A percentile compares a stretch with the other conserved stretches of the same genome.
Conservation (phyloP, 1,140 invertebrate species). For the Drosophila leontia region DNA sequence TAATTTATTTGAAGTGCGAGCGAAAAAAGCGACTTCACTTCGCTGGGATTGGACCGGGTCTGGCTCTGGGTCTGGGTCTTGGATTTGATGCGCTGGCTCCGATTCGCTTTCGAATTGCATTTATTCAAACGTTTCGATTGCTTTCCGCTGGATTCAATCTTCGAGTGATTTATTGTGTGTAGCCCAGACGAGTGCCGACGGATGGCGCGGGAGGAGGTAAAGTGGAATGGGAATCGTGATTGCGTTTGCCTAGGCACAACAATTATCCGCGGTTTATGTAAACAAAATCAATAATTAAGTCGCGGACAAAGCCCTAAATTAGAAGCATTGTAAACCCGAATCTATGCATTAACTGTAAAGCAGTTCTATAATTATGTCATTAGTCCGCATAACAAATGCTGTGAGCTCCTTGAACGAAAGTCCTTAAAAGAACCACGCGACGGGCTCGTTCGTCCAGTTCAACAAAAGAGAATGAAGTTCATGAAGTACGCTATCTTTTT, state of each 20-base stretch:
- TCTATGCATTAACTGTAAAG: slow-evolving; percentile 29
- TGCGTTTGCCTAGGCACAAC: slow-evolving; percentile 59
- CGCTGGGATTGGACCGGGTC: slow-evolving; percentile 26
- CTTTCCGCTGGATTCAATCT: slow-evolving; percentile 72
- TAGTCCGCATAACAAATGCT: slow-evolving; percentile 43
- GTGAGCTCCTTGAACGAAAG: neutral
- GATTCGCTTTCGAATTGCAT: slow-evolving; percentile 71
- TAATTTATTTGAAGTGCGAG: slow-evolving; percentile 78
- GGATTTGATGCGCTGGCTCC: slow-evolving; percentile 50
- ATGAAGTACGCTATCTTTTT: slow-evolving; percentile 70
- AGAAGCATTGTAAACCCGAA: slow-evolving; percentile 26
- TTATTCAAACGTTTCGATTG: slow-evolving; percentile 80
- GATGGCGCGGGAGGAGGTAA: neutral
- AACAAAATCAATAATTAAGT: slow-evolving; percentile 70
- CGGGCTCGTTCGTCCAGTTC: slow-evolving; percentile 7
- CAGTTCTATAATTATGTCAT: slow-evolving; percentile 62
- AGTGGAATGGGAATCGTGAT: slow-evolving; percentile 34
- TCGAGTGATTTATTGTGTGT: slow-evolving; percentile 72
- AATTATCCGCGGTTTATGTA: slow-evolving; percentile 42
- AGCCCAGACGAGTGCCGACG: slow-evolving; percentile 5
- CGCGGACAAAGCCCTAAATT: slow-evolving; percentile 45
- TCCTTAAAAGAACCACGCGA: slow-evolving; percentile 5
- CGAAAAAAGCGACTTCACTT: slow-evolving; percentile 53
- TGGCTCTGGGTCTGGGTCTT: slow-evolving; percentile 2
- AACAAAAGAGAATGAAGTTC: slow-evolving; percentile 49